These are phyloP conservation scores for Entelurus aequoreus DNA, from an alignment of 2,113 vertebrate species.

Conservation along the genomic window DNA sequence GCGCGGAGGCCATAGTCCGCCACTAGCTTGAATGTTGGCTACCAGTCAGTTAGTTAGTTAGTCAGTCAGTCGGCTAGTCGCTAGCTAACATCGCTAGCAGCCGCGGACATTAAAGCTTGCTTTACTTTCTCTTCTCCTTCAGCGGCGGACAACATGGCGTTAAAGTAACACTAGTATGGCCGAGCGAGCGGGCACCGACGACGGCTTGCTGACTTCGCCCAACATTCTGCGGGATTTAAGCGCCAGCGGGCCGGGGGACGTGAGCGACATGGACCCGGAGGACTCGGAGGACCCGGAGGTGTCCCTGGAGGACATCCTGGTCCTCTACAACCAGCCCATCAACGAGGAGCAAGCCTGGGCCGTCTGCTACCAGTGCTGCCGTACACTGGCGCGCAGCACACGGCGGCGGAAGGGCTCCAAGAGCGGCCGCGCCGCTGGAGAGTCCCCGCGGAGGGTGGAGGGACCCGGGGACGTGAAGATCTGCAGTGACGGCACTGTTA, in stretches of 20 bases:
- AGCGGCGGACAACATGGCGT: conserved; percentile 3
- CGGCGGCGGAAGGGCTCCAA: conserved; percentile 59
- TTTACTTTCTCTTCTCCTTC: background rate
- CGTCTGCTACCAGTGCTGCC: conserved; percentile 90
- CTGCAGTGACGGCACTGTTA: conserved; percentile 80
- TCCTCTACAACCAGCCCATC: conserved; percentile 89
- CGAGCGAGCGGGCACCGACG: conserved; percentile 56
- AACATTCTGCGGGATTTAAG: conserved; percentile 42
- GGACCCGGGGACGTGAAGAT: conserved; percentile 79
- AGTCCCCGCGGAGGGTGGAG: conserved; percentile 52
- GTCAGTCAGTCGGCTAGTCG: background rate
- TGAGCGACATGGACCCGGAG: background rate
- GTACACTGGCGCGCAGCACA: conserved; percentile 66
- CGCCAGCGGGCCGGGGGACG: background rate
- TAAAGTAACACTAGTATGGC: conserved; percentile 59
- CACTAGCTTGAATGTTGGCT: background rate
- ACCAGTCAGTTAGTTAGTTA: background rate
- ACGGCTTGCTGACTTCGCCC: conserved; percentile 55
- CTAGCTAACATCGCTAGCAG: background rate
- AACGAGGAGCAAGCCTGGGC: conserved; percentile 98
- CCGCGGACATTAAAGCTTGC: background rate
- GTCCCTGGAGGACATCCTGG: conserved; percentile 83
- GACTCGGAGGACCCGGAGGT: conserved; percentile 61
- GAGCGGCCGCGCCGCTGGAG: conserved; percentile 31
- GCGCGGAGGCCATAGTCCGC: conserved; percentile 13